Evolutionary conservation across 2,113 vertebrate genomes (phyloP), one percentile per base, ranked within the genome.

Genomic region (Suricata suricatta): DNA sequence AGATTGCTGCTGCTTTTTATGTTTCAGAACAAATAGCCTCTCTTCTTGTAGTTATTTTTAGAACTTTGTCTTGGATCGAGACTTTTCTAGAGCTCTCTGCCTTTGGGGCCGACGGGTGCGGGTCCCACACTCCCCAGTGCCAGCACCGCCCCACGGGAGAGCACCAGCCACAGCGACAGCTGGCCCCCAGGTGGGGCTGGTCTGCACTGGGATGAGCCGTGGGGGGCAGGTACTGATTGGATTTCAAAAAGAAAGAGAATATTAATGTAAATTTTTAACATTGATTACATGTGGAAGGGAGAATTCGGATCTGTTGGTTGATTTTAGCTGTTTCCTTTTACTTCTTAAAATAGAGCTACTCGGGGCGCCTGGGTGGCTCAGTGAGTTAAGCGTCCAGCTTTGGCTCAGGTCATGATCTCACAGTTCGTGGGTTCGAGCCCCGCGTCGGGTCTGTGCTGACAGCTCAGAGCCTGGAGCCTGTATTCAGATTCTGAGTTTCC

Each of bases 91-190:
- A 90, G 29, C 25, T 47, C 44, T 27, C 3, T 57, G 33, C 12
- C 69, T 63, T 25, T 25, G 21, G 72, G 31, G 2, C 69, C 27
- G 0, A 17, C 21, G 17, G 38, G 38, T 19, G 27, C 44, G 41
- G 25, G 8, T 25, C 29, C 2, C 3, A 11, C 21, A 23, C n/a
- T 47, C 5, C 3, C 38, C 19, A 66, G 52, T 2, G 27, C 60
- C 19, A 11, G 29, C 3, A 3, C 72, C 7, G 63, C 1, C 3
- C 3, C 0, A 47, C 15, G 0, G 7, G 41, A 7, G 3, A 76
- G 25, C 60, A 5, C n/a, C 33, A 31, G 50, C 60, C 66, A 10
- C 7, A 0, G 27, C 4, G 25, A 44, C 47, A 8, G 6, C 23
- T 31, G n/a, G 38, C 50, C 19, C 74, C 25, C 2, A n/a, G 21